phyloP scores from a whole-genome alignment of 2,113 vertebrate species.

The Globicephala melas region DNA sequence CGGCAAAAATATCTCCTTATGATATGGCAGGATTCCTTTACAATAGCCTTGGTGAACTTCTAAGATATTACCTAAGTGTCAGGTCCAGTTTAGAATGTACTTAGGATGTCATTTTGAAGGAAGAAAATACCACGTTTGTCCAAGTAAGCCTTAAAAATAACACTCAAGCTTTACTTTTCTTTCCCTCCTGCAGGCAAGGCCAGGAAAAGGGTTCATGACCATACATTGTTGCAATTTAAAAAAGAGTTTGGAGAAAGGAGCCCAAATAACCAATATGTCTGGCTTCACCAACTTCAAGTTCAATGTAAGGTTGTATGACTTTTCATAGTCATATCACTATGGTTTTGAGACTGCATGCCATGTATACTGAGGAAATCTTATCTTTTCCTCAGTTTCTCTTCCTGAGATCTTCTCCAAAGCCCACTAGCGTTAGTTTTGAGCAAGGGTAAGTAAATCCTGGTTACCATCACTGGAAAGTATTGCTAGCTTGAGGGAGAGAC shows the following conservation, averaged over 20 bases:
- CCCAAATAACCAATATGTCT: background rate
- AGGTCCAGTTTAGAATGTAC: conserved; percentile 9
- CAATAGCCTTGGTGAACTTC: conserved; percentile 41
- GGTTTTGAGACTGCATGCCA: background rate
- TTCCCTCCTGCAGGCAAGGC: background rate
- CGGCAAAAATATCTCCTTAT: conserved; percentile 55
- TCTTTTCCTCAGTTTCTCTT: background rate
- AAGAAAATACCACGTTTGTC: conserved; percentile 56
- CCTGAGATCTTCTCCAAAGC: background rate
- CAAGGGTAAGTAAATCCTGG: background rate
- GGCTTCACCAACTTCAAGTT: background rate
- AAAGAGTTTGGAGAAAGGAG: background rate
- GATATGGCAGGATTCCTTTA: conserved; percentile 53
- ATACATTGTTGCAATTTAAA: background rate
- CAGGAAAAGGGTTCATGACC: background rate
- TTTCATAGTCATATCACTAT: background rate
- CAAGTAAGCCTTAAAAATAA: conserved; percentile 59
- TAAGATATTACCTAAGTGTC: conserved; percentile 56
- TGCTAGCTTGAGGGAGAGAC: background rate
- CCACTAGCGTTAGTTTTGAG: background rate
- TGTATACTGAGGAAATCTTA: background rate
- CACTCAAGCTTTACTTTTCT: background rate
- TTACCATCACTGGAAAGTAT: background rate
- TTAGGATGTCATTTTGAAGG: conserved; percentile 49
- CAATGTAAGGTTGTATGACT: background rate